These are phyloP conservation scores for Phoenoteleia sp. DNA, from an alignment of 2,888 invertebrate genomes.

Conservation along the genomic window DNA sequence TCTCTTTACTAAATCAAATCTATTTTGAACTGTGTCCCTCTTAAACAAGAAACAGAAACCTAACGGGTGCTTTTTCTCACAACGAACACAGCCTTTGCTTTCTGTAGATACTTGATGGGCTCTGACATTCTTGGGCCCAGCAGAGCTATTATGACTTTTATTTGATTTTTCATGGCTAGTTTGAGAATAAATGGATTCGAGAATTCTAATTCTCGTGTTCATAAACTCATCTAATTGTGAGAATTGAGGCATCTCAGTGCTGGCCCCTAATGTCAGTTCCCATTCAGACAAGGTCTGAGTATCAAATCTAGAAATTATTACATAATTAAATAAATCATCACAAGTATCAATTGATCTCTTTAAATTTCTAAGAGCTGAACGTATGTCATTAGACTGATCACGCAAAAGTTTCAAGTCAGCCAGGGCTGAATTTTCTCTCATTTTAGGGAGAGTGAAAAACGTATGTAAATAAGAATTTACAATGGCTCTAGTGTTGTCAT, in stretches of 20 bases:
- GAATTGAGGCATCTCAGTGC: not conserved
- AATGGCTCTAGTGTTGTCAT: constrained; percentile 15
- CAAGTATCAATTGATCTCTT: not conserved
- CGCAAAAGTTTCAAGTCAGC: not conserved
- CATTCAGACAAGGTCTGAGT: not conserved
- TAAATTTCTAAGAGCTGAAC: not conserved
- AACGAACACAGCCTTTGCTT: not conserved
- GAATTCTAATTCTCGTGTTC: not conserved
- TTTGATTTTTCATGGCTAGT: not conserved
- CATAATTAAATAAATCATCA: not conserved
- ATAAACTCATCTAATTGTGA: not conserved
- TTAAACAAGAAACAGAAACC: not conserved
- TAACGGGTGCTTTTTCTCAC: not conserved
- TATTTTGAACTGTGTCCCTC: not conserved
- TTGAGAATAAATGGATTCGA: not conserved
- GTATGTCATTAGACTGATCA: not conserved
- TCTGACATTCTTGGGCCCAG: not conserved
- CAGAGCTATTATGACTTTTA: not conserved
- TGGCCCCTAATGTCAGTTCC: not conserved
- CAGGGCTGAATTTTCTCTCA: not conserved
- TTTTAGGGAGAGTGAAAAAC: not conserved
- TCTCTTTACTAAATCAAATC: not conserved
- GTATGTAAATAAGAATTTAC: not conserved
- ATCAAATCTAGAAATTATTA: not conserved
- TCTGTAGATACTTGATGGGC: not conserved